These are phyloP conservation scores for Macquaria ambigua DNA, from an alignment of 2,113 vertebrate genomes.

Conservation along the genomic window DNA sequence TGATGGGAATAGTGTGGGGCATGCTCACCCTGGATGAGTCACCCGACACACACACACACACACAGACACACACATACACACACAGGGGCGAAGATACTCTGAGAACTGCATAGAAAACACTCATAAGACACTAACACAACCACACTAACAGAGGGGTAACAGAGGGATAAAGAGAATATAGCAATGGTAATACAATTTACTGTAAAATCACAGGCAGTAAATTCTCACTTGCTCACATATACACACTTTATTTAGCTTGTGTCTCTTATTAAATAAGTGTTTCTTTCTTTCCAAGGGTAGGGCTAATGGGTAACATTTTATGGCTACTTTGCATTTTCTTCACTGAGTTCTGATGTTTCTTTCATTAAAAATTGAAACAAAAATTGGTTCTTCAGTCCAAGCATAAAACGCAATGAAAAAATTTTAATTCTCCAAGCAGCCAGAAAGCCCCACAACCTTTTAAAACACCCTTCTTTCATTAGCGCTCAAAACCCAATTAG, in stretches of 20 bases:
- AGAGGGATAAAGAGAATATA: conserved; percentile 5
- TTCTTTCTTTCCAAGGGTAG: neutral
- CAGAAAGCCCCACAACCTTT: conserved; percentile 1
- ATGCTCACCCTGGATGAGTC: conserved; percentile 63
- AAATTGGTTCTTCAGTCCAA: neutral
- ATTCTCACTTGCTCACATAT: neutral
- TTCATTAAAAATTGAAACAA: neutral
- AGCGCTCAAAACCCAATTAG: conserved; percentile 21
- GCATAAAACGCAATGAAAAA: conserved; percentile 5
- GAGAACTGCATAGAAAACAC: neutral
- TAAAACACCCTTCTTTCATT: conserved; percentile 38
- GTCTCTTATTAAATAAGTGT: neutral
- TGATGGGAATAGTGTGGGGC: conserved; percentile 60
- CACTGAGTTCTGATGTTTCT: neutral
- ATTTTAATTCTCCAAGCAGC: conserved; percentile 5
- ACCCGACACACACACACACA: conserved; percentile 30
- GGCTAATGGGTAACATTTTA: neutral
- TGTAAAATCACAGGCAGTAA: conserved; percentile 20
- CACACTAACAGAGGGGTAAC: conserved; percentile 8
- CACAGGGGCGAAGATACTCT: neutral
- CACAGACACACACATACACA: conserved; percentile 16
- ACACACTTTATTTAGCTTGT: conserved; percentile 15
- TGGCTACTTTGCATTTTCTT: neutral
- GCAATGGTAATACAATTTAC: conserved; percentile 3
- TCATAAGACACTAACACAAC: neutral